A percentile compares a stretch with the other conserved stretches of the same genome.
phyloP scores from a whole-genome alignment of 2,888 invertebrate genomes.

The Cheilosia urbana region DNA sequence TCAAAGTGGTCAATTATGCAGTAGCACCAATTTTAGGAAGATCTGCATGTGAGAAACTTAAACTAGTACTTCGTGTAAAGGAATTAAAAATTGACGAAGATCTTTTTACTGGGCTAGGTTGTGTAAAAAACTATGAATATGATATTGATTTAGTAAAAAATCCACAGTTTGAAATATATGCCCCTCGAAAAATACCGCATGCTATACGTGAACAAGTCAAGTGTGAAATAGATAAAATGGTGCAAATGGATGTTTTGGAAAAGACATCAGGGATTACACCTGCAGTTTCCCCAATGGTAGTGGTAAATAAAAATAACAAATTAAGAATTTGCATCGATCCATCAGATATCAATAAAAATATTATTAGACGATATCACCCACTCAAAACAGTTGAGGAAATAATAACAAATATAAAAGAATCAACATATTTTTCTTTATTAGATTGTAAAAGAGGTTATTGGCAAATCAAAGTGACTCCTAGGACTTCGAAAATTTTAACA shows the following conservation, averaged over 20 bases:
- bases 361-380: slow-evolving; percentile 11
- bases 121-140: too few species aligned
- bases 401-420: slow-evolving; percentile 13
- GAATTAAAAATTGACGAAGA: too few species aligned
- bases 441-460: slow-evolving; percentile 24
- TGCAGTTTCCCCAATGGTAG: slow-evolving; percentile 20
- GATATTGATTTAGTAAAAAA: too few species aligned
- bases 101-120: too few species aligned
- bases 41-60: background rate
- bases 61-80: background rate
- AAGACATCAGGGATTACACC: background rate
- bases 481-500: slow-evolving; percentile 2
- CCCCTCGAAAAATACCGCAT: too few species aligned
- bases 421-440: slow-evolving; percentile 3
- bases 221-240: background rate
- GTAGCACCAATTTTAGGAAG: background rate
- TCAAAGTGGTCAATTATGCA: background rate
- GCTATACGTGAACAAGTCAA: background rate
- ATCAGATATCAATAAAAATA: slow-evolving; percentile 25
- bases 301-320: slow-evolving; percentile 26
- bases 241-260: too few species aligned
- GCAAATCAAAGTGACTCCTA: background rate
- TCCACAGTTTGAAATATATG: too few species aligned
- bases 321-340: slow-evolving; percentile 27
- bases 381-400: too few species aligned